Base-by-base conservation (phyloP, 2,113 vertebrate species). In the Eulemur rufifrons region DNA sequence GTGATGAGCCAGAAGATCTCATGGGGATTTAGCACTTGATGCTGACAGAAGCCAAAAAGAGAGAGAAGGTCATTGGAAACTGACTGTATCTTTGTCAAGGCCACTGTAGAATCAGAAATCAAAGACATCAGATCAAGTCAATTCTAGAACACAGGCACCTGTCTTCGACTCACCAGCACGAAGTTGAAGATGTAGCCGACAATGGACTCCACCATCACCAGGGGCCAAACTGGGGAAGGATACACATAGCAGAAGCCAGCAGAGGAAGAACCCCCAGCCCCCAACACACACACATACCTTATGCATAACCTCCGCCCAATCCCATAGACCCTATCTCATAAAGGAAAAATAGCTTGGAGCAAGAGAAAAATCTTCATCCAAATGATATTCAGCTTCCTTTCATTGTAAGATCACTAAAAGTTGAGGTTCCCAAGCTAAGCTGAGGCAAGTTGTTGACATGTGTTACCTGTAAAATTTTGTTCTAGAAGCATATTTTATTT, bases 241-340 rank as follows among this genome's bases (percentile, higher is more conserved):
- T 2, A 21, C 3, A 23, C 1, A 21, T 0, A 13, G 6, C 2
- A 23, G 17, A 56, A 64, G 0, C 37, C 11, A 73, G 45, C 14
- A 32, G 5, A 69, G 50, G n/a, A 86, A 71, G 9, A 47, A 9
- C 1, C 9, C 32, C 5, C 14, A 32, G 0, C 17, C 18, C 15
- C 21, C 47, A n/a, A 8, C 7, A 21, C 3, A 4, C 29, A 69
- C 6, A 4, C 3, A 54, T 12, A 23, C n/a, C 25, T 21, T 3
- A 1, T 3, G 14, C 2, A n/a, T 63, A 68, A 39, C 52, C 23
- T 80, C 52, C 12, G 18, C 17, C 25, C 15, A 78, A 64, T 23
- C 61, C 61, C 8, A 54, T 10, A 86, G 9, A 34, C 1, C 4
- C n/a, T 27, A 37, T 29, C 15, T 81, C n/a, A 54, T 64, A 54